phyloP scores from a whole-genome alignment of 2,113 vertebrate species.

The Pseudorhombus dupliciocellatus region DNA sequence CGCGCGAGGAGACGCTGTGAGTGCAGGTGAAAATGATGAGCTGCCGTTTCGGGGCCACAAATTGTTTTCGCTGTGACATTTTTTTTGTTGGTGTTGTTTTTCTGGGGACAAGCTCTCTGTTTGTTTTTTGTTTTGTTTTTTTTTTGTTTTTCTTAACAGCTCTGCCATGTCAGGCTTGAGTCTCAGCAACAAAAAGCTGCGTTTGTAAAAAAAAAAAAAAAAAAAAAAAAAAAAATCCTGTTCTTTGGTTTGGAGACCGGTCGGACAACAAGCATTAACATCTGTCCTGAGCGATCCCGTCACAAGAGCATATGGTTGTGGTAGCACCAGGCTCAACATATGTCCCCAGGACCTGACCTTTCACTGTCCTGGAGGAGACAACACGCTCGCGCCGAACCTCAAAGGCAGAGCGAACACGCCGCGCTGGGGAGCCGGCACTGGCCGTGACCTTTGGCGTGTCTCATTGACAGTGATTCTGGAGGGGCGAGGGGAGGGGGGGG shows the following conservation, averaged over 20 bases:
- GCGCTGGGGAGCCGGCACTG: slow-evolving; percentile 11
- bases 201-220: no score
- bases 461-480: background rate
- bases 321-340: slow-evolving; percentile 16
- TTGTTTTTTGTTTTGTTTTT: background rate
- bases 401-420: slow-evolving; percentile 16
- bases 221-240: no score
- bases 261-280: no score
- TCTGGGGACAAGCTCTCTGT: background rate
- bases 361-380: slow-evolving; percentile 32
- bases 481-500: background rate
- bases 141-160: no score
- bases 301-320: slow-evolving; percentile 26
- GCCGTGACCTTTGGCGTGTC: slow-evolving; percentile 24
- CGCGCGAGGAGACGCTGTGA: slow-evolving; percentile 24
- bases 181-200: no score
- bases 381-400: slow-evolving; percentile 16
- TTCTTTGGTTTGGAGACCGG: no score
- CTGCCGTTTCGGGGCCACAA: background rate
- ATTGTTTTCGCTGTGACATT: background rate
- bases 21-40: slow-evolving; percentile 2
- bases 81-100: background rate
- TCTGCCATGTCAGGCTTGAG: background rate
- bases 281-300: no score
- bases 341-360: slow-evolving; percentile 41